Conservation (phyloP, 2,888 invertebrate species). For the Matsumyia berberina region DNA sequence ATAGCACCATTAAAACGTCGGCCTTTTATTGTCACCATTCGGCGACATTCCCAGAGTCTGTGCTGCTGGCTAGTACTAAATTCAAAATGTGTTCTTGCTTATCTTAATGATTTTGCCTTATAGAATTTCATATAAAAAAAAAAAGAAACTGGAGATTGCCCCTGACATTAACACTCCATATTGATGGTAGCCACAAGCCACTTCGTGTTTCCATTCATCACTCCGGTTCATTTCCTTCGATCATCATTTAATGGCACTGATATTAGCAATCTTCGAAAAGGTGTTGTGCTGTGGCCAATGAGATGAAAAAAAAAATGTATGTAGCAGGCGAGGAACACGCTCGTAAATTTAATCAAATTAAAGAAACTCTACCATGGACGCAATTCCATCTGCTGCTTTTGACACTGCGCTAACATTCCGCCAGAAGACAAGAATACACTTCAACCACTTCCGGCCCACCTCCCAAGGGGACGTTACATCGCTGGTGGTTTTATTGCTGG, state of each 20-base stretch:
- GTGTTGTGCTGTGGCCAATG: constrained; percentile 14
- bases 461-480: constrained; percentile 26
- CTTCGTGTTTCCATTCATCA: constrained; percentile 3
- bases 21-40: constrained; percentile 34
- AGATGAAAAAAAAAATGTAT: background rate
- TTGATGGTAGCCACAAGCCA: constrained; percentile 51
- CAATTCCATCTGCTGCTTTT: constrained; percentile 45
- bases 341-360: constrained; percentile 74
- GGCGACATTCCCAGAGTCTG: constrained; percentile 2
- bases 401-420: constrained; percentile 30
- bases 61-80: constrained; percentile 30
- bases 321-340: constrained; percentile 21
- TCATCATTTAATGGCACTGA: constrained; percentile 58
- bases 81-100: constrained; percentile 62
- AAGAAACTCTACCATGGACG: constrained; percentile 45
- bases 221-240: constrained; percentile 28
- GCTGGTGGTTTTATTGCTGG: constrained; percentile 51
- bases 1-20: constrained; percentile 47
- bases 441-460: constrained; percentile 37
- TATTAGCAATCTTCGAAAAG: constrained; percentile 57
- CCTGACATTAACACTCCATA: constrained; percentile 68
- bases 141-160: constrained; percentile 27
- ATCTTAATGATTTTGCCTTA: constrained; percentile 58
- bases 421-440: constrained; percentile 20
- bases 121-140: constrained; percentile 22